Evolutionary conservation across 92 coral and sea anemone genomes (phyloP).

Genomic region (Muricea muricata): DNA sequence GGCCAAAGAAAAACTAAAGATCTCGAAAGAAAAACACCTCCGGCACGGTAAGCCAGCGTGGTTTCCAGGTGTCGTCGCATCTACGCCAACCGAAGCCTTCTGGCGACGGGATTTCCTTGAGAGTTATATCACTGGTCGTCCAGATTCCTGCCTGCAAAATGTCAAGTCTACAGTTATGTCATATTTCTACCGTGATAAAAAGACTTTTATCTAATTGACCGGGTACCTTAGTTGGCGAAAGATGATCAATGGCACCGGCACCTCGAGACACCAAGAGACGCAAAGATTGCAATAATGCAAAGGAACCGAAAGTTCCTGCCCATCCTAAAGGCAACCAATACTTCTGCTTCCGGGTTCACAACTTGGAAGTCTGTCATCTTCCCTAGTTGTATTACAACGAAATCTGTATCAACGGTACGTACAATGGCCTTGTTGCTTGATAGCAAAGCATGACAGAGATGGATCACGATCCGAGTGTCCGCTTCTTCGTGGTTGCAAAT

Average conservation of each 20-base stretch:
- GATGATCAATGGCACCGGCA: constrained; percentile 24
- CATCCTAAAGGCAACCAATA: constrained; percentile 53
- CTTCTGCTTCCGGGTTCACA: not conserved
- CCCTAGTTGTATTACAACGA: constrained; percentile 36
- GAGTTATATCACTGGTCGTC: constrained; percentile 37
- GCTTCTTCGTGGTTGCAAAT: constrained; percentile 56
- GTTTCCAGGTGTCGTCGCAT: constrained; percentile 32
- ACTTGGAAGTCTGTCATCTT: not conserved
- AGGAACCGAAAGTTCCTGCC: constrained; percentile 16
- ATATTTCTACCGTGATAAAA: too few relatives aligned
- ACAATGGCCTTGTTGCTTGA: not conserved
- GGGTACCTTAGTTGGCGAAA: constrained; percentile 10
- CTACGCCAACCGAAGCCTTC: constrained; percentile 27
- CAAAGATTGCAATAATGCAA: constrained; percentile 4
- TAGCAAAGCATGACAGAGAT: constrained; percentile 19
- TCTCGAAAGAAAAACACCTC: too few relatives aligned
- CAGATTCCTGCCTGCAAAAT: constrained; percentile 58
- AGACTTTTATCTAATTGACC: too few relatives aligned
- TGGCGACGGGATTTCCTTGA: constrained; percentile 53
- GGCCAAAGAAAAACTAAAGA: too few relatives aligned
- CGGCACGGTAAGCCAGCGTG: constrained; percentile 57
- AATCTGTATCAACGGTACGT: constrained; percentile 45
- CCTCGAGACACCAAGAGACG: constrained; percentile 28
- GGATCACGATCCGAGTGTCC: constrained; percentile 46
- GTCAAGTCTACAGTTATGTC: too few relatives aligned